Percentiles rank a stretch among this genome's conserved stretches.
These are phyloP conservation scores for Ibycter americanus DNA, from an alignment of 2,797 vertebrate species.

Conservation along the genomic window DNA sequence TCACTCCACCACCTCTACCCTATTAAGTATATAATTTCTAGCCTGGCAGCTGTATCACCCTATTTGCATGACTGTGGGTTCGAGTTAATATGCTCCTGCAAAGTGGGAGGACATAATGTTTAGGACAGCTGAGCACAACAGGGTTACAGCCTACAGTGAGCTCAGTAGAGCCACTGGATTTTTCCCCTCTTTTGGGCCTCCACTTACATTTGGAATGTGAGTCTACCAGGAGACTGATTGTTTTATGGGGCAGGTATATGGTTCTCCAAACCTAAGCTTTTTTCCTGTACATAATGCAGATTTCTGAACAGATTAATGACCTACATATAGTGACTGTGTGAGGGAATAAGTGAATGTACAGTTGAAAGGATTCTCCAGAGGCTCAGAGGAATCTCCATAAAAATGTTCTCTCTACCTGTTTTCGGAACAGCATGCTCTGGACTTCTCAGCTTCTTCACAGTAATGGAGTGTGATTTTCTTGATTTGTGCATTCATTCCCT, in stretches of 20 bases:
- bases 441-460: background rate
- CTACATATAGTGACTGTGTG: background rate
- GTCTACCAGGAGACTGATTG: background rate
- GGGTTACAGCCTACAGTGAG: background rate
- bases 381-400: background rate
- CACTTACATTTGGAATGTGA: background rate
- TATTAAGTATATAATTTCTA: accelerated
- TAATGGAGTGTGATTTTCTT: background rate
- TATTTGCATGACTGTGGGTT: background rate
- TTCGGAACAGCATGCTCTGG: background rate
- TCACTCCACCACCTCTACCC: background rate
- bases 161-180: background rate
- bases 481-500: background rate
- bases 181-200: background rate
- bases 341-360: background rate
- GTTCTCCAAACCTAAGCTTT: background rate
- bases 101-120: background rate
- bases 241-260: background rate
- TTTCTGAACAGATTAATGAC: background rate
- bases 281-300: background rate
- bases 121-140: background rate
- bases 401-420: background rate
- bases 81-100: background rate
- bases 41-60: background rate
- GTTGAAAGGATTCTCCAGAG: background rate